Conservation (phyloP, 2,888 invertebrate genomes). For the Pyralis farinalis region DNA sequence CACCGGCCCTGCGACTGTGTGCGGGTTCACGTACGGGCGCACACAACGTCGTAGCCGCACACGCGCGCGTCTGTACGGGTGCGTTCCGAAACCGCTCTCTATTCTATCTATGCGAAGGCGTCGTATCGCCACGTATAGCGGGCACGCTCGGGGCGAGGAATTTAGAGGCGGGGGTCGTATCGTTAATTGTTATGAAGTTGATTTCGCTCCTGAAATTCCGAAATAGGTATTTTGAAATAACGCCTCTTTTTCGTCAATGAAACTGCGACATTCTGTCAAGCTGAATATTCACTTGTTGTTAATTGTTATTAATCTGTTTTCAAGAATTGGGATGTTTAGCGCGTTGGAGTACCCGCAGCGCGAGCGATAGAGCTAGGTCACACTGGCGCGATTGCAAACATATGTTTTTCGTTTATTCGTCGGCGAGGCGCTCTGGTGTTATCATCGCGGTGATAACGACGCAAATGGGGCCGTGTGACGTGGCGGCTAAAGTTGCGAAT, state of each 20-base stretch:
- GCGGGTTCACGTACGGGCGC: slow-evolving; percentile 50
- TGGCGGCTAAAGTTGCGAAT: slow-evolving; percentile 42
- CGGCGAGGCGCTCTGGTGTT: slow-evolving; percentile 33
- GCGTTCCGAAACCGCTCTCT: slow-evolving; percentile 82
- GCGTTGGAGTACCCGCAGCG: neutral
- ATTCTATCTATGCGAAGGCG: slow-evolving; percentile 82
- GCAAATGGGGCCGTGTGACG: slow-evolving; percentile 39
- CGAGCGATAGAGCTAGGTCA: slow-evolving; percentile 23
- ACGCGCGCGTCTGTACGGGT: slow-evolving; percentile 58
- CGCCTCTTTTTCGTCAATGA: slow-evolving; percentile 63
- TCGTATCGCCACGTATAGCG: slow-evolving; percentile 78
- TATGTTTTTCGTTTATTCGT: slow-evolving; percentile 41
- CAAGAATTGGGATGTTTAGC: neutral
- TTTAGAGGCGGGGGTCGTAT: slow-evolving; percentile 81
- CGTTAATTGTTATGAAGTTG: slow-evolving; percentile 82
- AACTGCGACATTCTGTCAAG: slow-evolving; percentile 2
- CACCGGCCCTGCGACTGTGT: slow-evolving; percentile 69
- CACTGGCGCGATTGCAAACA: slow-evolving; percentile 29
- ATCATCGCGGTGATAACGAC: slow-evolving; percentile 68
- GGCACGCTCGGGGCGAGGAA: slow-evolving; percentile 81
- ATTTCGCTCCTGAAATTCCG: slow-evolving; percentile 80
- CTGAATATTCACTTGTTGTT: slow-evolving; percentile 5
- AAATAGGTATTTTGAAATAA: slow-evolving; percentile 79
- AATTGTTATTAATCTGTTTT: slow-evolving; percentile 8
- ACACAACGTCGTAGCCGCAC: slow-evolving; percentile 41